Evolutionary conservation across 2,888 invertebrate species (phyloP).

Genomic region (Leptopilina drosophilae): DNA sequence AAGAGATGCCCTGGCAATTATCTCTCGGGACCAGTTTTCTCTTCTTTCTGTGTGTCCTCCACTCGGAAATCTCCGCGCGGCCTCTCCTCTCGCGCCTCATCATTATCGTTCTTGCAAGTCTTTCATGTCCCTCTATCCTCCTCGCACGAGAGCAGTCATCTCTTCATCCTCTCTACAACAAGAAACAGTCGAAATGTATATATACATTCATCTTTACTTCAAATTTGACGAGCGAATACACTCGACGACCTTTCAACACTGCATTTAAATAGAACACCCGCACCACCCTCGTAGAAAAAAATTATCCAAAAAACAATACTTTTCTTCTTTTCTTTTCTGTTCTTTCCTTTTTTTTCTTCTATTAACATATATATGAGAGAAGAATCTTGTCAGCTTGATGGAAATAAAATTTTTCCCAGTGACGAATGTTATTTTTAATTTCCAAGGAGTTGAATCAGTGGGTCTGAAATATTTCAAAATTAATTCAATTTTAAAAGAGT

Average conservation of each 20-base stretch:
- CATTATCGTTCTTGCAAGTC: conserved; percentile 63
- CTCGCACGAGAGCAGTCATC: conserved; percentile 15
- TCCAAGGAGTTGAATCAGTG: too few species aligned
- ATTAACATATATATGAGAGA: too few species aligned
- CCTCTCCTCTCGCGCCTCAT: conserved; percentile 58
- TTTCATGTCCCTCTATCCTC: conserved; percentile 40
- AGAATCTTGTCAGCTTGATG: not conserved
- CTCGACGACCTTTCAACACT: conserved; percentile 31
- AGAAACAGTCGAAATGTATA: not conserved
- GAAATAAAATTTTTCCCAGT: not conserved
- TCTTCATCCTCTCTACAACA: conserved; percentile 1
- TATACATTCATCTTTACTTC: conserved; percentile 41
- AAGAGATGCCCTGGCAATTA: conserved; percentile 76
- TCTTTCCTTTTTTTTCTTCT: not conserved
- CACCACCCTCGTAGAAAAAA: not conserved
- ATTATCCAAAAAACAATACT: not conserved
- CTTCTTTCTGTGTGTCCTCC: conserved; percentile 51
- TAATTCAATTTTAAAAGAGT: too few species aligned
- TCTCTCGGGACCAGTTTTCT: conserved; percentile 59
- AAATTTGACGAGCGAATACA: conserved; percentile 22
- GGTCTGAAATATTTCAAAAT: too few species aligned
- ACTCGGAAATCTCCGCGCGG: conserved; percentile 49
- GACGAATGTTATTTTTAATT: not conserved
- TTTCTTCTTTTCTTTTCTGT: not conserved
- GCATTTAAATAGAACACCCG: conserved; percentile 15